A percentile compares a stretch with the other conserved stretches of the same genome.
Conservation (phyloP, 2,797 vertebrate genomes). For the Sciaenops ocellatus region DNA sequence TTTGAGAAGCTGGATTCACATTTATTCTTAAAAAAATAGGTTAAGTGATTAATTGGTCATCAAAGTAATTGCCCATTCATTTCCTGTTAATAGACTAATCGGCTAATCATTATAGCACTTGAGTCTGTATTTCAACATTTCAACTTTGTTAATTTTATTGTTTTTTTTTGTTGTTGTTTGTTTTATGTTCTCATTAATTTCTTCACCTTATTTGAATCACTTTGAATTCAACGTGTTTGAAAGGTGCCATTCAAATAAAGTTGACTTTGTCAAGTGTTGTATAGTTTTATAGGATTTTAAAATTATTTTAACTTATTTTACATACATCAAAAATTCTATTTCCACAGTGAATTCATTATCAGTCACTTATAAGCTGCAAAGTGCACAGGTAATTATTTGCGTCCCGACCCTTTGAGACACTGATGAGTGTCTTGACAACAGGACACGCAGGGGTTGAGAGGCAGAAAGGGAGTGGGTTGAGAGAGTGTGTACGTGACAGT, state of each 20-base stretch:
- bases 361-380: too few relatives aligned
- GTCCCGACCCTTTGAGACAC: slow-evolving; percentile 15
- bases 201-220: not conserved
- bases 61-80: not conserved
- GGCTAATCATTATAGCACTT: not conserved
- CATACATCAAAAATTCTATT: not conserved
- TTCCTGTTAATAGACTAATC: not conserved
- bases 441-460: not conserved
- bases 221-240: not conserved
- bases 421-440: slow-evolving; percentile 18
- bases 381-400: not conserved
- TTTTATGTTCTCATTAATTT: not conserved
- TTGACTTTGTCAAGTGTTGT: not conserved
- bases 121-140: not conserved
- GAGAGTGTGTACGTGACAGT: not conserved
- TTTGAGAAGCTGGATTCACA: not conserved
- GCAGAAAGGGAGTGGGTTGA: not conserved
- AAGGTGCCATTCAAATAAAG: not conserved
- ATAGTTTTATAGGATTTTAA: not conserved
- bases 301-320: too few relatives aligned
- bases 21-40: too few relatives aligned
- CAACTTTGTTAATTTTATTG: not conserved
- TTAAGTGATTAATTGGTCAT: too few relatives aligned
- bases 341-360: not conserved
- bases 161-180: too few relatives aligned